phyloP scores from a whole-genome alignment of 2,888 invertebrate species.

The Heteropelma amictum region DNA sequence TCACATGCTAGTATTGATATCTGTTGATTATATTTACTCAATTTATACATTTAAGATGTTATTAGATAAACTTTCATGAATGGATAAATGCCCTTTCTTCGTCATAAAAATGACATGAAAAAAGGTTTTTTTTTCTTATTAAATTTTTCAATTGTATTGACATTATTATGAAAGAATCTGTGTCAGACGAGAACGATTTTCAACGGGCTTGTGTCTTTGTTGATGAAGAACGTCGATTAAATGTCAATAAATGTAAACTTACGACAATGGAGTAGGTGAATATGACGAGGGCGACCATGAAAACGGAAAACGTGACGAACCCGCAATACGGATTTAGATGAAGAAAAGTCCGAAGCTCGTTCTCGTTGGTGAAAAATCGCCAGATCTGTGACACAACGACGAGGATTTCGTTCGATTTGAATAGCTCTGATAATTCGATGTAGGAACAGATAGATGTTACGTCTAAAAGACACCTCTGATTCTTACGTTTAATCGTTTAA shows the following conservation, averaged over 20 bases:
- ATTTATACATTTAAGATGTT: too few species aligned
- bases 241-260: slow-evolving; percentile 53
- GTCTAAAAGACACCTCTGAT: background rate
- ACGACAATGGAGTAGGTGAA: slow-evolving; percentile 63
- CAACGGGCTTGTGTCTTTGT: too few species aligned
- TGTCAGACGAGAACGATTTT: too few species aligned
- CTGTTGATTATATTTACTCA: too few species aligned
- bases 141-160: too few species aligned
- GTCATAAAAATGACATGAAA: too few species aligned
- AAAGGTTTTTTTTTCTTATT: too few species aligned
- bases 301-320: slow-evolving; percentile 56
- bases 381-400: slow-evolving; percentile 65
- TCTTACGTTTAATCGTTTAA: slow-evolving; percentile 19
- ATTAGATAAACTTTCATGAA: too few species aligned
- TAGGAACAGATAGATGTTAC: too few species aligned
- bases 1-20: too few species aligned
- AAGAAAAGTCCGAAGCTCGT: slow-evolving; percentile 65
- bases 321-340: slow-evolving; percentile 64
- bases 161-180: too few species aligned
- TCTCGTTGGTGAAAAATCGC: slow-evolving; percentile 66
- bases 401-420: background rate
- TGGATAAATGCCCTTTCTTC: too few species aligned
- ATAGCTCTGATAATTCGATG: background rate
- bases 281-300: slow-evolving; percentile 63
- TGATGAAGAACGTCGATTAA: background rate